These are phyloP conservation scores for Cebidichthys violaceus DNA, from an alignment of 2,113 vertebrate genomes.

Conservation along the genomic window DNA sequence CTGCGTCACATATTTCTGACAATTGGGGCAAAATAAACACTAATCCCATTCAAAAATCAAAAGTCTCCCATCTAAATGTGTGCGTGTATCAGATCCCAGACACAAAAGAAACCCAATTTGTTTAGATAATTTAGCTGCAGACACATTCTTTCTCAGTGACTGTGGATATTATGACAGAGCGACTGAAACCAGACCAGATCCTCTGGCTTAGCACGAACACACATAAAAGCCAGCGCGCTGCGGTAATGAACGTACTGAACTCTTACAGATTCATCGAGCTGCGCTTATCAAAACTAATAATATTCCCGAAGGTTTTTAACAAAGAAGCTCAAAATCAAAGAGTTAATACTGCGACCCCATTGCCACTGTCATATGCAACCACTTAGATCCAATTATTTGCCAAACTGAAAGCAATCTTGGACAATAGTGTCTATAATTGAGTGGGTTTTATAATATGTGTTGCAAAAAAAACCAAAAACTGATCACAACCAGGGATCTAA, in stretches of 20 bases:
- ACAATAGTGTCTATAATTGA: slow-evolving; percentile 63
- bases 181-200: slow-evolving; percentile 81
- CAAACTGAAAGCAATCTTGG: slow-evolving; percentile 71
- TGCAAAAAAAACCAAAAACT: slow-evolving; percentile 16
- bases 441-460: slow-evolving; percentile 56
- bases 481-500: slow-evolving; percentile 67
- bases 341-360: slow-evolving; percentile 48
- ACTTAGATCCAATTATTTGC: slow-evolving; percentile 72
- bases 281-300: slow-evolving; percentile 64
- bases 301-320: slow-evolving; percentile 49
- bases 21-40: slow-evolving; percentile 42
- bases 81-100: slow-evolving; percentile 69
- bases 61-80: slow-evolving; percentile 64
- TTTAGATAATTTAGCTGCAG: slow-evolving; percentile 81
- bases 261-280: slow-evolving; percentile 59
- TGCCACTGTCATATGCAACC: slow-evolving; percentile 71
- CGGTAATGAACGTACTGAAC: slow-evolving; percentile 55
- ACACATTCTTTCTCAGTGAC: slow-evolving; percentile 84
- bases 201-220: slow-evolving; percentile 40
- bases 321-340: slow-evolving; percentile 57
- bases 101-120: slow-evolving; percentile 79
- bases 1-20: slow-evolving; percentile 35
- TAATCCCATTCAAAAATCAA: slow-evolving; percentile 50
- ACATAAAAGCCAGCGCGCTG: slow-evolving; percentile 45
- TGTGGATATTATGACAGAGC: slow-evolving; percentile 81